Evolutionary conservation across 2,797 vertebrate genomes (phyloP).

Genomic region (Dryobates pubescens): DNA sequence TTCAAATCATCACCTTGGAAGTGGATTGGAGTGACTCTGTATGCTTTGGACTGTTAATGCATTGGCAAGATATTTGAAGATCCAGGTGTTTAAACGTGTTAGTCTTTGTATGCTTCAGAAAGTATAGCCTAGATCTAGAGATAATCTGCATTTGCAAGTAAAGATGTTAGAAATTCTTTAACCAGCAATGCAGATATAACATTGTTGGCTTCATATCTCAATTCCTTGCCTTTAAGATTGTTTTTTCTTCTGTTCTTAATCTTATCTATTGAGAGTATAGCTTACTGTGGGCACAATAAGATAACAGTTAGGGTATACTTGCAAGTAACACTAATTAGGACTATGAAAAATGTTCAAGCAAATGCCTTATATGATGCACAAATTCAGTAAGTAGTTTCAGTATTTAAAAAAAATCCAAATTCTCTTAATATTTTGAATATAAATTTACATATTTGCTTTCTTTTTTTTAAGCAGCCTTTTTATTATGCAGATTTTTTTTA

Average conservation of each 20-base stretch:
- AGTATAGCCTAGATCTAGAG: neutral
- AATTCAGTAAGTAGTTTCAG: neutral
- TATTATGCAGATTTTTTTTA: neutral
- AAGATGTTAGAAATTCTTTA: neutral
- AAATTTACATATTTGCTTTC: neutral
- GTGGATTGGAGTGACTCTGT: neutral
- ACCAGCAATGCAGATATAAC: neutral
- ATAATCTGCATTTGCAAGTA: neutral
- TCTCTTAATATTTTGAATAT: neutral
- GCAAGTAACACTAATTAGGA: neutral
- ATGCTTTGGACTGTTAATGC: neutral
- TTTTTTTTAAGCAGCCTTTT: neutral
- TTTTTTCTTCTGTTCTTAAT: neutral
- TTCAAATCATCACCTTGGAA: neutral
- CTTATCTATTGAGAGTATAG: neutral
- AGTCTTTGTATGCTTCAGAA: neutral
- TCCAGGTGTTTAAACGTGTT: neutral
- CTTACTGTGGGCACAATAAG: neutral
- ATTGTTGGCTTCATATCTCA: neutral
- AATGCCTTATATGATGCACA: neutral
- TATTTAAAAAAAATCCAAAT: neutral
- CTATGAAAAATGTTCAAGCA: neutral
- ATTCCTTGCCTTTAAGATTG: neutral
- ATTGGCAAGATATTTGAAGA: neutral
- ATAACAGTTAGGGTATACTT: neutral